These are phyloP conservation scores for Otolemur garnettii DNA, from an alignment of 2,113 vertebrate genomes.

Conservation along the genomic window DNA sequence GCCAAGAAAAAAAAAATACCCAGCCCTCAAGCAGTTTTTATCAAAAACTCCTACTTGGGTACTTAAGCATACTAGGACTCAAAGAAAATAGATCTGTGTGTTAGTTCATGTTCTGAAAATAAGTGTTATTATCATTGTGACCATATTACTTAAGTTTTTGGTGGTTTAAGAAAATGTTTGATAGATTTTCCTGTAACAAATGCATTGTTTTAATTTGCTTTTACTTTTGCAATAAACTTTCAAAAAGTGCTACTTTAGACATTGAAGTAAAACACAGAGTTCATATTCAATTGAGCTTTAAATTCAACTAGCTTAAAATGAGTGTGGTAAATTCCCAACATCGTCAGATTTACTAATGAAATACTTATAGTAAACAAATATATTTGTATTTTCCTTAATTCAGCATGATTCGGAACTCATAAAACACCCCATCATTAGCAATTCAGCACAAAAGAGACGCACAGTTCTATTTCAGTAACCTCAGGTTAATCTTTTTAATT, in stretches of 20 bases:
- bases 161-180: not conserved
- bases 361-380: constrained; percentile 67
- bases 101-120: not conserved
- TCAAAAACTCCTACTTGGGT: not conserved
- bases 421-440: constrained; percentile 81
- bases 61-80: not conserved
- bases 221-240: constrained; percentile 52
- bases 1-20: not conserved
- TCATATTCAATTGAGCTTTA: constrained; percentile 59
- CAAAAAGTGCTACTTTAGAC: constrained; percentile 45
- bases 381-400: constrained; percentile 79
- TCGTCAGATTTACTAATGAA: constrained; percentile 73
- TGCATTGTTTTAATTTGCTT: constrained; percentile 7
- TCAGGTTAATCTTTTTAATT: constrained; percentile 86
- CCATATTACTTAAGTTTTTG: not conserved
- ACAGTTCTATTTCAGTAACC: constrained; percentile 77
- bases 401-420: constrained; percentile 75
- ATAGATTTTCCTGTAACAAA: not conserved
- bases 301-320: constrained; percentile 66
- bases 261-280: not conserved
- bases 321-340: not conserved
- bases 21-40: not conserved
- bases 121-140: not conserved
- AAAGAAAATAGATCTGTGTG: not conserved
- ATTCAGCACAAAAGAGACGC: constrained; percentile 83